phyloP scores from a whole-genome alignment of 2,888 invertebrate genomes.

The Venusia cambrica region DNA sequence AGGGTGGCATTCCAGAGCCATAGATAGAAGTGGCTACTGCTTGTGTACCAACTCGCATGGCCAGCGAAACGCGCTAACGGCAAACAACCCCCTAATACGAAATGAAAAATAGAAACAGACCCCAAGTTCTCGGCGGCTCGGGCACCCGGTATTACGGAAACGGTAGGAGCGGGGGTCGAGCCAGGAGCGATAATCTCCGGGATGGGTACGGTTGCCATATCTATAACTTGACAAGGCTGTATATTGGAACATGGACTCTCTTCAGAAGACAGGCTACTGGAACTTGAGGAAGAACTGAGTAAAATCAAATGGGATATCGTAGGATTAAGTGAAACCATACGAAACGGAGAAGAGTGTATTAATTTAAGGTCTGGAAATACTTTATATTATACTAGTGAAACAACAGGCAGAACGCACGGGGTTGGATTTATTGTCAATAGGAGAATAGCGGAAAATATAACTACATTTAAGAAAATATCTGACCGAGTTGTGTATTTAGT shows the following conservation, averaged over 20 bases:
- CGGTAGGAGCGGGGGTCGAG: not conserved
- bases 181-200: not conserved
- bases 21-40: not conserved
- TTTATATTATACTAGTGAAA: not conserved
- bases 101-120: not conserved
- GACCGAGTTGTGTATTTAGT: too few species aligned
- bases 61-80: conserved; percentile 1
- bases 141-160: not conserved
- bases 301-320: not conserved
- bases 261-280: not conserved
- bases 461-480: not conserved
- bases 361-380: not conserved
- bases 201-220: not conserved
- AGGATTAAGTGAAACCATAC: not conserved
- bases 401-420: not conserved
- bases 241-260: not conserved
- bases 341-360: not conserved
- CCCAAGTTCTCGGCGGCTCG: not conserved
- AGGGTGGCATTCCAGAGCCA: conserved; percentile 1
- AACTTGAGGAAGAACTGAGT: not conserved
- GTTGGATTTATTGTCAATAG: not conserved
- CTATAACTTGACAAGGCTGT: not conserved
- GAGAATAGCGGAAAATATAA: not conserved
- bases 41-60: not conserved
- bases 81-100: not conserved